These are phyloP conservation scores for Brachionus plicatilis DNA, from an alignment of 1,140 invertebrate species.

Conservation along the genomic window DNA sequence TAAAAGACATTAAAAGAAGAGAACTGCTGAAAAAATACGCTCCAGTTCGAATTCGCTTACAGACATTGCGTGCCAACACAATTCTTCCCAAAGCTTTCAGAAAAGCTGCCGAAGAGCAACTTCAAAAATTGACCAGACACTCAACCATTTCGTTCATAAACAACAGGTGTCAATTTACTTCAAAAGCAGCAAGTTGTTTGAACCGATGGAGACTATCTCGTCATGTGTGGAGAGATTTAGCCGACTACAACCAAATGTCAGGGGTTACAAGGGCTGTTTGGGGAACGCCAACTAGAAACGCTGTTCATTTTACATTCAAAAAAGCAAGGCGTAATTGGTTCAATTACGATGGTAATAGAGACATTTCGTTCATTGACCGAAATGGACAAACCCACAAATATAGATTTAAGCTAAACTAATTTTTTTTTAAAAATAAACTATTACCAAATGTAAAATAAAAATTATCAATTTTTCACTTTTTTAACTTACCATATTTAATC, in stretches of 20 bases:
- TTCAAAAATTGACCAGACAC: slow-evolving; percentile 69
- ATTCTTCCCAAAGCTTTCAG: slow-evolving; percentile 64
- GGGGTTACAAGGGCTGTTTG: slow-evolving; percentile 82
- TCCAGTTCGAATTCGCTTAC: slow-evolving; percentile 66
- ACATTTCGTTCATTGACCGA: slow-evolving; percentile 21
- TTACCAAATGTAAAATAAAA: neutral
- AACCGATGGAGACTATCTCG: slow-evolving; percentile 73
- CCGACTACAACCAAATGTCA: slow-evolving; percentile 81
- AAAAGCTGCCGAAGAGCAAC: slow-evolving; percentile 67
- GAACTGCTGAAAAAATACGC: slow-evolving; percentile 67
- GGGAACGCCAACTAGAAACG: slow-evolving; percentile 48
- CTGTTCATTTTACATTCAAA: slow-evolving; percentile 40
- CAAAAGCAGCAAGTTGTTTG: slow-evolving; percentile 62
- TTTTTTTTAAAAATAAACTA: neutral
- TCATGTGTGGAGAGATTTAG: slow-evolving; percentile 76
- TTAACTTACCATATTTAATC: neutral
- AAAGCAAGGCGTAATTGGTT: slow-evolving; percentile 31
- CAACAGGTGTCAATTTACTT: slow-evolving; percentile 64
- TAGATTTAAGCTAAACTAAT: slow-evolving; percentile 11
- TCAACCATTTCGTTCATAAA: slow-evolving; percentile 63
- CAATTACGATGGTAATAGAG: slow-evolving; percentile 38
- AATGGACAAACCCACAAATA: slow-evolving; percentile 12
- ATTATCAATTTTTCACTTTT: neutral
- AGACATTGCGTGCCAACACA: slow-evolving; percentile 71
- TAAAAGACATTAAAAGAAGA: slow-evolving; percentile 72